Conservation (phyloP, 2,113 vertebrate species). For the Scomber scombrus region DNA sequence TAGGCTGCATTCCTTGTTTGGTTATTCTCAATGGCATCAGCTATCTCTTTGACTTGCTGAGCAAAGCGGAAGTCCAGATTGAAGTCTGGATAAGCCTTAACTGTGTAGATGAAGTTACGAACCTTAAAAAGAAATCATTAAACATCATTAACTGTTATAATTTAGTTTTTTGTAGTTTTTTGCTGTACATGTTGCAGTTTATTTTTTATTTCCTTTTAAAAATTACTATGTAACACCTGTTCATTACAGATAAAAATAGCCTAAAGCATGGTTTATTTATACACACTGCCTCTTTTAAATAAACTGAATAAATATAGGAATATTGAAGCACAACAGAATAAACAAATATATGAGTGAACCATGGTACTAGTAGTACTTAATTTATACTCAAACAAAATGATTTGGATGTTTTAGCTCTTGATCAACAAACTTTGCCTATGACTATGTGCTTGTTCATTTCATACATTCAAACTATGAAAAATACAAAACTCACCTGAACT, state of each 20-base stretch:
- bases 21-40: slow-evolving; percentile 91
- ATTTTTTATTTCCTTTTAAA: neutral
- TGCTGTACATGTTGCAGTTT: neutral
- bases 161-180: neutral
- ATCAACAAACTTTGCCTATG: neutral
- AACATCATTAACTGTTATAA: neutral
- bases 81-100: slow-evolving; percentile 85
- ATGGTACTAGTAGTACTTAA: neutral
- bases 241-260: neutral
- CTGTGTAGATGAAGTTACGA: slow-evolving; percentile 90
- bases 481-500: slow-evolving; percentile 80
- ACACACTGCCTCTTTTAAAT: neutral
- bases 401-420: neutral
- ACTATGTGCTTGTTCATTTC: neutral
- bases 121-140: slow-evolving; percentile 78
- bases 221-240: neutral
- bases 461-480: neutral
- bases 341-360: no score
- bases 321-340: neutral
- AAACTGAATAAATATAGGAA: neutral
- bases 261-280: neutral
- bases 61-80: slow-evolving; percentile 86
- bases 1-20: slow-evolving; percentile 88
- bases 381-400: neutral
- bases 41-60: slow-evolving; percentile 85